Percentiles rank a stretch among this genome's conserved stretches.
Evolutionary conservation across 2,113 vertebrate genomes (phyloP).

Genomic region (Dicrurus megarhynchus): DNA sequence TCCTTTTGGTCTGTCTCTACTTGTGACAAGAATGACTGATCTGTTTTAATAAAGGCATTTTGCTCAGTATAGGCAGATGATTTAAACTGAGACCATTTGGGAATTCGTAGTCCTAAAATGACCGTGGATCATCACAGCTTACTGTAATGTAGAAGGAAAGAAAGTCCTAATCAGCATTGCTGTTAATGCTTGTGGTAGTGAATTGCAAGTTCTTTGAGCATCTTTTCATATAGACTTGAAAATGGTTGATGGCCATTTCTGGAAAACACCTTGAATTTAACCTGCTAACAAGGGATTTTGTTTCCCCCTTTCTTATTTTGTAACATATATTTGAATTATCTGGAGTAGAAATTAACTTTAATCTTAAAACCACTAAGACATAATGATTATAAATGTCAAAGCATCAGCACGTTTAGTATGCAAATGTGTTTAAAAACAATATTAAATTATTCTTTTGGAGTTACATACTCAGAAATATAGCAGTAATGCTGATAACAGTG

Average conservation of each 20-base stretch:
- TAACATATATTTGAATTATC: neutral
- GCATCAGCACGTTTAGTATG: neutral
- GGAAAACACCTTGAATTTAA: neutral
- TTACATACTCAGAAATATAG: neutral
- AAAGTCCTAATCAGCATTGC: neutral
- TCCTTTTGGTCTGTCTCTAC: neutral
- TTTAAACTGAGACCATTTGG: constrained; percentile 11
- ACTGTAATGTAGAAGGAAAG: neutral
- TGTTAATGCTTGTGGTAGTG: neutral
- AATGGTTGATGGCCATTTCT: neutral
- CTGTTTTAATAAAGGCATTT: neutral
- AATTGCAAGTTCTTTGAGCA: constrained; percentile 6
- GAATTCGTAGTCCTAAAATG: neutral
- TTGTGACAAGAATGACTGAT: constrained; percentile 2
- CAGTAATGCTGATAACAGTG: neutral
- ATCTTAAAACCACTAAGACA: neutral
- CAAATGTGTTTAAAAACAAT: neutral
- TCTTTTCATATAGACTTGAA: neutral
- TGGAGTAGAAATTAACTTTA: neutral
- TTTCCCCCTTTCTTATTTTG: neutral
- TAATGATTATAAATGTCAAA: neutral
- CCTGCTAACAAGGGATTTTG: neutral
- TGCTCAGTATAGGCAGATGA: neutral
- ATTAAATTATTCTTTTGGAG: neutral
- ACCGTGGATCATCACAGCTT: neutral